These are phyloP conservation scores for Pseudochaenichthys georgianus DNA, from an alignment of 2,797 vertebrate genomes.

Conservation along the genomic window DNA sequence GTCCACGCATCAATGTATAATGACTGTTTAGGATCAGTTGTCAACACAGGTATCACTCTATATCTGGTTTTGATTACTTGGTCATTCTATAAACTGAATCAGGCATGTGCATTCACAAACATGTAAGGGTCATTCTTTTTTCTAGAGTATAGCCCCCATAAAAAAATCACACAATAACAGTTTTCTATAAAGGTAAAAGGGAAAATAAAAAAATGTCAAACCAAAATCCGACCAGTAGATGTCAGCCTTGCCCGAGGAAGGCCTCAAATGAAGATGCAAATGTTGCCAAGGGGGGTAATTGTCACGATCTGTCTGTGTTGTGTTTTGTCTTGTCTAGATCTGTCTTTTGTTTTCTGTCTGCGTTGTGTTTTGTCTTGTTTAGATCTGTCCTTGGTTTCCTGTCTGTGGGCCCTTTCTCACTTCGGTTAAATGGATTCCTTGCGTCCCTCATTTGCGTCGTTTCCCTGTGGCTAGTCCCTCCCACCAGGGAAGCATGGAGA, in stretches of 20 bases:
- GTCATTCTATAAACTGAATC: neutral
- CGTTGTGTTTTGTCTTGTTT: too few species aligned
- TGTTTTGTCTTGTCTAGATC: too few species aligned
- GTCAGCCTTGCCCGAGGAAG: slow-evolving; percentile 54
- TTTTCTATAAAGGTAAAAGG: neutral
- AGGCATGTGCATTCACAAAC: neutral
- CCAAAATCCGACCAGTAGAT: slow-evolving; percentile 52
- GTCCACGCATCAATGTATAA: neutral
- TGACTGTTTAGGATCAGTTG: neutral
- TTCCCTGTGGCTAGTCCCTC: too few species aligned
- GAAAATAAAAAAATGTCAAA: neutral
- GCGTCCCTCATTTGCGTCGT: too few species aligned
- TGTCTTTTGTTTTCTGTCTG: too few species aligned
- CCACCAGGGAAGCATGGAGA: too few species aligned
- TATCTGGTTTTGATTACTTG: neutral
- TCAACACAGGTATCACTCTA: neutral
- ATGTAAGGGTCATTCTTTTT: neutral
- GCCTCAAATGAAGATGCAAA: neutral
- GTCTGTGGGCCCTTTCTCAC: too few species aligned
- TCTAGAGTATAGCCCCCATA: neutral
- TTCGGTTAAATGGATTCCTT: too few species aligned
- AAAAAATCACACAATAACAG: neutral
- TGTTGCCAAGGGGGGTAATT: neutral
- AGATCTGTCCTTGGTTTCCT: too few species aligned
- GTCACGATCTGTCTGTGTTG: too few species aligned